phyloP scores from a whole-genome alignment of 2,888 invertebrate genomes.

The Apodemia duryi region DNA sequence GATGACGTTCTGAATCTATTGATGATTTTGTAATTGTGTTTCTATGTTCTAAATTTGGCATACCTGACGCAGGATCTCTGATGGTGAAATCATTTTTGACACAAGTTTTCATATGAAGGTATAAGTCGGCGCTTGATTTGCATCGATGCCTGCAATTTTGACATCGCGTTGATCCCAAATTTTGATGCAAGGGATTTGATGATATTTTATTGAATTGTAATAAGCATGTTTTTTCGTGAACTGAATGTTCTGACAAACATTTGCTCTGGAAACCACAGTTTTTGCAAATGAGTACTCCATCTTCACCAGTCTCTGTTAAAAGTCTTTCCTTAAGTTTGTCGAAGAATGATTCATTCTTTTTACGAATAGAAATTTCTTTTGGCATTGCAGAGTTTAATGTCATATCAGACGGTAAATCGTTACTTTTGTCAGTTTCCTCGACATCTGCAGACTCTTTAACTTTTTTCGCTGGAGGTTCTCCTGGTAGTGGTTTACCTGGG shows the following conservation, averaged over 20 bases:
- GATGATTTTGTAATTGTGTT: slow-evolving; percentile 46
- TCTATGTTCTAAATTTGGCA: slow-evolving; percentile 49
- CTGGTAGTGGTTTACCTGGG: slow-evolving; percentile 47
- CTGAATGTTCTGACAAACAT: slow-evolving; percentile 88
- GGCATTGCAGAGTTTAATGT: slow-evolving; percentile 46
- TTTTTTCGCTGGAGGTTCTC: slow-evolving; percentile 67
- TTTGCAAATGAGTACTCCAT: slow-evolving; percentile 83
- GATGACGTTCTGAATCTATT: slow-evolving; percentile 78
- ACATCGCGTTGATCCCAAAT: slow-evolving; percentile 86
- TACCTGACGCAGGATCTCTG: slow-evolving; percentile 43
- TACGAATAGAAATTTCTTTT: slow-evolving; percentile 58
- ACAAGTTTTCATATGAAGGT: slow-evolving; percentile 87
- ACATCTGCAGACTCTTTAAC: slow-evolving; percentile 47
- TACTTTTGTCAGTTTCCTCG: slow-evolving; percentile 35
- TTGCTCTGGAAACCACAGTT: slow-evolving; percentile 88
- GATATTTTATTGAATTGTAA: slow-evolving; percentile 60
- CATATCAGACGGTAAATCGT: slow-evolving; percentile 50
- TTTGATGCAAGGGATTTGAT: slow-evolving; percentile 61
- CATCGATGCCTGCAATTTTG: slow-evolving; percentile 92
- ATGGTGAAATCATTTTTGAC: slow-evolving; percentile 61
- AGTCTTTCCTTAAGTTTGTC: slow-evolving; percentile 89
- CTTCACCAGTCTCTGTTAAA: slow-evolving; percentile 81
- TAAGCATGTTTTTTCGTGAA: slow-evolving; percentile 86
- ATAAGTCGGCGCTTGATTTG: slow-evolving; percentile 89
- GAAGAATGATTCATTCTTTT: slow-evolving; percentile 89